Conservation (phyloP, 2,113 vertebrate species). For the Pogona vitticeps region DNA sequence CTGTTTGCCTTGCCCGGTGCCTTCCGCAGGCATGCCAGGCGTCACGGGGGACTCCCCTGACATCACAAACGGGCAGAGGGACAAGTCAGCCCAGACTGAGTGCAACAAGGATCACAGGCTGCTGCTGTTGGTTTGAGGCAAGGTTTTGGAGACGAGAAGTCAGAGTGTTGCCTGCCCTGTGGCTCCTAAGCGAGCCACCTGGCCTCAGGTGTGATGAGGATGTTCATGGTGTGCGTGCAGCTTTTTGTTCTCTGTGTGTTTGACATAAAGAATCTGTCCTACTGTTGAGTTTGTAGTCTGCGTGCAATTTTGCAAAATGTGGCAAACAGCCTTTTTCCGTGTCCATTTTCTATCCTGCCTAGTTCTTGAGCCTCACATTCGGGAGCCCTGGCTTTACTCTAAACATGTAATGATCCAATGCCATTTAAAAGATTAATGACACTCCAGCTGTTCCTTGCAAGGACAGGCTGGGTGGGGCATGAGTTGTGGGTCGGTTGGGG, state of each 20-base stretch:
- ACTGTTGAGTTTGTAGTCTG: no score
- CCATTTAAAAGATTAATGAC: conserved; percentile 68
- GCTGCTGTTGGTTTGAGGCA: no score
- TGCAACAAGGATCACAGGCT: no score
- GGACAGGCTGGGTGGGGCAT: not conserved
- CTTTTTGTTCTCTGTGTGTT: no score
- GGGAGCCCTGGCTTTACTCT: conserved; percentile 52
- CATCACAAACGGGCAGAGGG: not conserved
- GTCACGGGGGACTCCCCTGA: no score
- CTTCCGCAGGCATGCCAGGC: no score
- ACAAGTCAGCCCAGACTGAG: no score
- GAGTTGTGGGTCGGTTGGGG: not conserved
- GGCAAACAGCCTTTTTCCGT: conserved; percentile 57
- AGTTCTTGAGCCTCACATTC: conserved; percentile 42
- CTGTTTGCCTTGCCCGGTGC: no score
- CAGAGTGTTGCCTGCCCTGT: not conserved
- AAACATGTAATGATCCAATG: conserved; percentile 70
- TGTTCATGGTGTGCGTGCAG: no score
- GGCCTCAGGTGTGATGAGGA: not conserved
- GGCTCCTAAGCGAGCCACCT: not conserved
- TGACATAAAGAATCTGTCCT: not conserved
- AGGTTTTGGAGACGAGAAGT: not conserved
- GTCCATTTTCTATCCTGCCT: conserved; percentile 49
- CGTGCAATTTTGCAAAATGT: conserved; percentile 40
- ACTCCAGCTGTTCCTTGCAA: conserved; percentile 31